Evolutionary conservation across 2,113 vertebrate genomes (phyloP), one percentile per base, ranked within the genome.

Genomic region (Myotis brandtii): DNA sequence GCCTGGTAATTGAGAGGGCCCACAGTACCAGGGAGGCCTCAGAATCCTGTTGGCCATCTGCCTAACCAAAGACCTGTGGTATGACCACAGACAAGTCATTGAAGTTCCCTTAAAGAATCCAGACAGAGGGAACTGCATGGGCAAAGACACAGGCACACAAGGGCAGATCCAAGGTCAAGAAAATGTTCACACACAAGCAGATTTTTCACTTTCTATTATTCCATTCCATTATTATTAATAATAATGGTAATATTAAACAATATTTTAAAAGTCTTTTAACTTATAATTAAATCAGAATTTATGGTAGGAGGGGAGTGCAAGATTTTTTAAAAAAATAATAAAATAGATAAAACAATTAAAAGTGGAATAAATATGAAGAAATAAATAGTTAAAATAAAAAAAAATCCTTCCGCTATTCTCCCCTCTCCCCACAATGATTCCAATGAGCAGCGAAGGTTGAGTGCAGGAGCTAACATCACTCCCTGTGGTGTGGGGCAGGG

Each of bases 201-300:
- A 17, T 23, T 30, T n/a, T 86, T 46, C 14, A 30, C 20, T 75
- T 52, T 32, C 50, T 54, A 5, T 21, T 46, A 43, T 30, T 46
- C 27, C 5, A 14, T 32, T 18, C 69, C 32, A 7, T 14, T 59
- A 37, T 3, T 50, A 10, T 32, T 82, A 54, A 50, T 94, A 32
- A 70, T 66, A 54, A 86, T 30, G 37, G 3, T 50, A n/a, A 88
- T 27, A 25, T 2, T 48, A n/a, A 52, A n/a, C 17, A 46, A 32
- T 9, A 30, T 30, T 48, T 5, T 5, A 90, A 76, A 91, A 27
- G 40, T 52, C 76, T 76, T 94, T 50, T n/a, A 75, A 84, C 56
- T 80, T 88, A 43, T 70, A 84, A 69, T 95, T 85, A 90, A 50
- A 69, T 94, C 37, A 87, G 40, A 89, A 75, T 77, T 79, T 93